Evolutionary conservation across 1,140 invertebrate genomes (phyloP).

Genomic region (Apolygus lucorum): DNA sequence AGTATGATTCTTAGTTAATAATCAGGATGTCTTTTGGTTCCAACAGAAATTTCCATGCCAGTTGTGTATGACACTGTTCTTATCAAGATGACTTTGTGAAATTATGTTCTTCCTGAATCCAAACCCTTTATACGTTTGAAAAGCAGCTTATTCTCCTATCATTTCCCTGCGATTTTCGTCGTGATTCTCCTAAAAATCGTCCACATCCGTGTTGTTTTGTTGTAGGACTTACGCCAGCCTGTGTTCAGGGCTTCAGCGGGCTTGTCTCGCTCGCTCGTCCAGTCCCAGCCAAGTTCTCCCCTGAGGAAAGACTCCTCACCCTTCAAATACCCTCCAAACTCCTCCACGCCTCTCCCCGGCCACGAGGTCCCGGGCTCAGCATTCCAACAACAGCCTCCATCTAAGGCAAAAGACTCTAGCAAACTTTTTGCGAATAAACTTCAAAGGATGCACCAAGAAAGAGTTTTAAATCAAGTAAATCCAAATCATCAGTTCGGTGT

Average conservation of each 20-base stretch:
- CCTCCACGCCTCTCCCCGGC: slow-evolving; percentile 12
- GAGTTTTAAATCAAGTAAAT: slow-evolving; percentile 12
- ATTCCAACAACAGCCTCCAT: slow-evolving; percentile 23
- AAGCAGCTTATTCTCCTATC: no score
- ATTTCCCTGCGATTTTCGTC: no score
- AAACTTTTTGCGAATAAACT: slow-evolving; percentile 13
- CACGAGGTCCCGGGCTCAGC: slow-evolving; percentile 18
- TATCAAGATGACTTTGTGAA: no score
- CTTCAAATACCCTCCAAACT: slow-evolving; percentile 41
- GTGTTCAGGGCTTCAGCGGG: slow-evolving; percentile 40
- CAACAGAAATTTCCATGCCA: no score
- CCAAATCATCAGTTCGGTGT: no score
- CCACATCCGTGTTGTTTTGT: no score
- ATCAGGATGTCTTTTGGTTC: no score
- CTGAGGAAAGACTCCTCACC: slow-evolving; percentile 53
- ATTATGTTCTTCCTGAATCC: no score
- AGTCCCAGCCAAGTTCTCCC: slow-evolving; percentile 55
- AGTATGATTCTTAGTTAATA: slow-evolving; percentile 44
- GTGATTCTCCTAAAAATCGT: no score
- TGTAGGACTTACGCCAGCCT: slow-evolving; percentile 41
- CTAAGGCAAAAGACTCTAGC: slow-evolving; percentile 3
- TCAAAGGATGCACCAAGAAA: slow-evolving; percentile 5
- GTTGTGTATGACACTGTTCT: no score
- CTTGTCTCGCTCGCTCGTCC: slow-evolving; percentile 52
- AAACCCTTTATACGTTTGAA: no score